A percentile compares a stretch with the other conserved stretches of the same genome.
These are phyloP conservation scores for Chrysopa pallens DNA, from an alignment of 1,140 invertebrate species.

Conservation along the genomic window DNA sequence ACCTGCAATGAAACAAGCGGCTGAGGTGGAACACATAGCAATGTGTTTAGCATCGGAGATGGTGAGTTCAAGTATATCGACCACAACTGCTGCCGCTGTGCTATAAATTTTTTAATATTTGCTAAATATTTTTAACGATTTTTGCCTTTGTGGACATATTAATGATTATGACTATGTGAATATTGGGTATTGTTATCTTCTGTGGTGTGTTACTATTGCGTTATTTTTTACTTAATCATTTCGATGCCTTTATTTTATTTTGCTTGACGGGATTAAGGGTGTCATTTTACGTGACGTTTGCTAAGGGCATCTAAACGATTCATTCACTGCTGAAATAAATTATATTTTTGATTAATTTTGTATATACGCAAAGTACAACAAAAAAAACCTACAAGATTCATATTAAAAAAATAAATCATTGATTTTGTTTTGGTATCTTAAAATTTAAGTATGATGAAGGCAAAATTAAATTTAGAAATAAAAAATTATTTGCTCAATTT, in stretches of 20 bases:
- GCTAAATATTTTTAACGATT: not conserved
- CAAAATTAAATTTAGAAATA: no score
- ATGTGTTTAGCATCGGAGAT: slow-evolving; percentile 63
- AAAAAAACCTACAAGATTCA: no score
- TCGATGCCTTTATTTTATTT: not conserved
- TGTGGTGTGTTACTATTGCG: not conserved
- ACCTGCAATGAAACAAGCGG: slow-evolving; percentile 26
- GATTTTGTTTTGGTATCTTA: no score
- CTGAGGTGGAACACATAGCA: slow-evolving; percentile 44
- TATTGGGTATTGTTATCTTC: not conserved
- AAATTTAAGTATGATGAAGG: no score
- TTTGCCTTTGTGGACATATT: not conserved
- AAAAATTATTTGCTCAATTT: no score
- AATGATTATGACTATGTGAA: not conserved
- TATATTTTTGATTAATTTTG: no score
- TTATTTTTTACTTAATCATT: not conserved
- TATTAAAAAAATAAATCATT: no score
- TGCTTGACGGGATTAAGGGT: no score
- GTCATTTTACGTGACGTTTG: no score
- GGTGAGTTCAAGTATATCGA: slow-evolving; percentile 32
- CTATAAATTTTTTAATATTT: not conserved
- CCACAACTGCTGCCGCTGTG: slow-evolving; percentile 2
- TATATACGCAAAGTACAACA: no score
- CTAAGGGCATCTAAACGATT: no score
- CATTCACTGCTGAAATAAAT: no score